phyloP scores from a whole-genome alignment of 2,888 invertebrate genomes.

The Andrena minutula region DNA sequence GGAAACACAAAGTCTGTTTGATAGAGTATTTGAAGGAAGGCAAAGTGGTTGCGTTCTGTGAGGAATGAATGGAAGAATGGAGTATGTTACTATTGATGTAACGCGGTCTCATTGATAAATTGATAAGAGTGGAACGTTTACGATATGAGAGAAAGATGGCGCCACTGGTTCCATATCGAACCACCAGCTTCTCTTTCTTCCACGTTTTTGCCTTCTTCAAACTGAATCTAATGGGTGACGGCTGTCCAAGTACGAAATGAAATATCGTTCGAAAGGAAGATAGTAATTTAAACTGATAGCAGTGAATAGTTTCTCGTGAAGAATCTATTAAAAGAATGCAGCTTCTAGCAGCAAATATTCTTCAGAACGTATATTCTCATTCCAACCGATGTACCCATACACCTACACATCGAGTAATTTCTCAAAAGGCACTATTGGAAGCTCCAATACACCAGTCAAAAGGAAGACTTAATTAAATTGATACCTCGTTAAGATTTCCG shows the following conservation, averaged over 20 bases:
- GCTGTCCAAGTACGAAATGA: not conserved
- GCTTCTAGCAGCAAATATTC: not conserved
- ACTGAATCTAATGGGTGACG: not conserved
- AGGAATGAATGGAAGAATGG: not conserved
- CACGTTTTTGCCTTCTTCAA: not conserved
- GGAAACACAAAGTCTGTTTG: not conserved
- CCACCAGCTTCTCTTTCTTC: not conserved
- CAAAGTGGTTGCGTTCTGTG: not conserved
- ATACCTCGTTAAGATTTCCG: conserved; percentile 16
- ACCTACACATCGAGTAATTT: not conserved
- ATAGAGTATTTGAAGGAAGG: not conserved
- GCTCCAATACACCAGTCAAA: not conserved
- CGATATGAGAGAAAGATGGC: conserved; percentile 61
- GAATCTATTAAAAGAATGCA: not conserved
- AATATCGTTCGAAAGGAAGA: not conserved
- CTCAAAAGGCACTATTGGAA: not conserved
- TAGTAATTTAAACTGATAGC: too few relatives aligned
- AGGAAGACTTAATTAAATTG: not conserved
- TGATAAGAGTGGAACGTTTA: conserved; percentile 57
- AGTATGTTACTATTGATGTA: not conserved
- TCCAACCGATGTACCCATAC: too few relatives aligned
- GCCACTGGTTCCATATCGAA: conserved; percentile 43
- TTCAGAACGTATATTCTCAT: not conserved
- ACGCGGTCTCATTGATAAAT: conserved; percentile 37
- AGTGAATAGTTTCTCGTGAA: not conserved